A percentile compares a stretch with the other conserved stretches of the same genome.
Conservation (phyloP, 2,113 vertebrate genomes). For the Naja naja region DNA sequence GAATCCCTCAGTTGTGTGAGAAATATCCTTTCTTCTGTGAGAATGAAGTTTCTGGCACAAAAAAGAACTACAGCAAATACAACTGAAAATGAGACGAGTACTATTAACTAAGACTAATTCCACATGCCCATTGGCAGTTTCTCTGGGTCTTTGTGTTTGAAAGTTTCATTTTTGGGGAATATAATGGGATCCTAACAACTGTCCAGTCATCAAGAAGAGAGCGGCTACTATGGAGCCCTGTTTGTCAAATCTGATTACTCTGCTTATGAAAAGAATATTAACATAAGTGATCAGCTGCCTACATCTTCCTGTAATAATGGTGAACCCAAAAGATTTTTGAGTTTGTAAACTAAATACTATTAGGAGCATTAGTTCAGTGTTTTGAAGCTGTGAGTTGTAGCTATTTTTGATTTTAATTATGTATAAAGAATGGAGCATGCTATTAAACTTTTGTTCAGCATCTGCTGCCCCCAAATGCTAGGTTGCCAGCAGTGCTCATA, state of each 20-base stretch:
- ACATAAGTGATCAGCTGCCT: neutral
- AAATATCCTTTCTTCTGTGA: too few relatives aligned
- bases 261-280: neutral
- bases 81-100: too few relatives aligned
- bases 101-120: neutral
- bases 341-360: too few relatives aligned
- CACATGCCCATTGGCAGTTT: neutral
- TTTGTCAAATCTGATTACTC: neutral
- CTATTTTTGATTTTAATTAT: neutral
- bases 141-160: neutral
- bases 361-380: neutral
- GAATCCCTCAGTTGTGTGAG: too few relatives aligned
- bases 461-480: neutral
- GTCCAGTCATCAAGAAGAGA: too few relatives aligned
- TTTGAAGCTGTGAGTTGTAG: neutral
- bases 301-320: neutral
- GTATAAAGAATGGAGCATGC: neutral
- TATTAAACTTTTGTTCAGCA: neutral
- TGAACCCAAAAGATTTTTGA: neutral
- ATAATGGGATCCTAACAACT: neutral
- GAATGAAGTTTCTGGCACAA: too few relatives aligned
- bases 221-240: neutral
- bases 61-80: too few relatives aligned
- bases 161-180: neutral
- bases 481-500: neutral